Conservation (phyloP, 2,888 invertebrate species). For the Nesidiocoris tenuis region DNA sequence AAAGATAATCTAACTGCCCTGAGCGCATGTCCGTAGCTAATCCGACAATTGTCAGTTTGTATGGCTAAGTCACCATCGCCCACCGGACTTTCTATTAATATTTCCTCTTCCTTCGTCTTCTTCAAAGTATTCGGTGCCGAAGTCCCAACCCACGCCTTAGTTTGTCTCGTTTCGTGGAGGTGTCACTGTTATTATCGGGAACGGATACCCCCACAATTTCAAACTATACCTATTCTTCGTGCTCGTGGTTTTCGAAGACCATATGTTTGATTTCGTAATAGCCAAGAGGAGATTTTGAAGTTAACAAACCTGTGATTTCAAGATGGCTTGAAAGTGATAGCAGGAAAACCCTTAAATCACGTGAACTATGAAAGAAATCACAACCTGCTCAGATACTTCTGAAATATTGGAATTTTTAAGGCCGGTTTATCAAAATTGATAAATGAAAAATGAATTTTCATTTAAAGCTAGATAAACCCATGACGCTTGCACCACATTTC, state of each 20-base stretch:
- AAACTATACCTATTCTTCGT: not conserved
- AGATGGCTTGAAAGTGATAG: too few species aligned
- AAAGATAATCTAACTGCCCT: not conserved
- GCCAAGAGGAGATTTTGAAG: too few species aligned
- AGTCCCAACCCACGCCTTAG: conserved; percentile 9
- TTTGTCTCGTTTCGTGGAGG: conserved; percentile 9
- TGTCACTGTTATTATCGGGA: conserved; percentile 18
- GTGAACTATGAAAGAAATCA: too few species aligned
- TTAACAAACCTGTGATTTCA: too few species aligned
- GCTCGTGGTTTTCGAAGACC: not conserved
- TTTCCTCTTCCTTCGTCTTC: not conserved
- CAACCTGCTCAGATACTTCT: too few species aligned
- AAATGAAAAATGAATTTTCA: too few species aligned
- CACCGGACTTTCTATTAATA: not conserved
- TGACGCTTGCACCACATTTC: too few species aligned
- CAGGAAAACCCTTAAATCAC: too few species aligned
- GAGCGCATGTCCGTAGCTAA: not conserved
- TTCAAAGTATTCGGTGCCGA: not conserved
- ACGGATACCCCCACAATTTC: not conserved
- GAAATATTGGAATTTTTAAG: too few species aligned
- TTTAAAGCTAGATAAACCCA: too few species aligned
- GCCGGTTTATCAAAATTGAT: too few species aligned
- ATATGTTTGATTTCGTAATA: not conserved
- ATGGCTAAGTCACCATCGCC: not conserved
- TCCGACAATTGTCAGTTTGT: not conserved